Percentiles rank a stretch among this genome's conserved stretches.
Conservation (phyloP, 2,113 vertebrate species). For the Eulacestoma nigropectus region DNA sequence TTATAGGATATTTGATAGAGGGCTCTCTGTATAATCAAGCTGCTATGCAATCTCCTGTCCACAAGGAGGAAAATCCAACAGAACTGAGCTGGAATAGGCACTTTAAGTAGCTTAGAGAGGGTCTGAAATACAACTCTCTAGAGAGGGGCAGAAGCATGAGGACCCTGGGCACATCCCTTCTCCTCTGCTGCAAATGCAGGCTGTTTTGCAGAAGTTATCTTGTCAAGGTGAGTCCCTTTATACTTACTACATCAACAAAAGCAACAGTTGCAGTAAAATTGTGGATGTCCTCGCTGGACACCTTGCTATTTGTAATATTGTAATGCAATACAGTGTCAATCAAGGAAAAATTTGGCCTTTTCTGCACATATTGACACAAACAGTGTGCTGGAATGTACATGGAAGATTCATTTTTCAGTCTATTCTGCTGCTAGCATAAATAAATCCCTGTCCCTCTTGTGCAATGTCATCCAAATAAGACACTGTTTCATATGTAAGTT, state of each 20-base stretch:
- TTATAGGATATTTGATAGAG: neutral
- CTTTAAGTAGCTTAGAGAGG: neutral
- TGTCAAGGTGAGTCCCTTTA: neutral
- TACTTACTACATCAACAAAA: neutral
- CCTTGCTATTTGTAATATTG: neutral
- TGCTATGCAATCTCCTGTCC: neutral
- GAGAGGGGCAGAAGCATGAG: neutral
- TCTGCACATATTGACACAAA: neutral
- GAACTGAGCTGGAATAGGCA: neutral
- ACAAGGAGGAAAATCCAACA: neutral
- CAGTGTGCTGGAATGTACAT: fast-evolving
- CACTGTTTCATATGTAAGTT: neutral
- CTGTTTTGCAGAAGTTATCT: neutral
- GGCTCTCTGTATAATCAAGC: neutral
- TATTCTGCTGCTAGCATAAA: neutral
- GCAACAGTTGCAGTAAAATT: neutral
- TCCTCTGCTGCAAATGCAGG: neutral
- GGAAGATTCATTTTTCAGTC: neutral
- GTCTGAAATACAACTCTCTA: neutral
- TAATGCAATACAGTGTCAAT: neutral
- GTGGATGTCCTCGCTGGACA: neutral
- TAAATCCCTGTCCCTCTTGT: neutral
- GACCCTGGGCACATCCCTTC: neutral
- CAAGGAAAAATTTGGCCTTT: neutral
- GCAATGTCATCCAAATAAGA: neutral